Base-by-base conservation (phyloP, 2,797 vertebrate species). In the Artibeus lituratus region DNA sequence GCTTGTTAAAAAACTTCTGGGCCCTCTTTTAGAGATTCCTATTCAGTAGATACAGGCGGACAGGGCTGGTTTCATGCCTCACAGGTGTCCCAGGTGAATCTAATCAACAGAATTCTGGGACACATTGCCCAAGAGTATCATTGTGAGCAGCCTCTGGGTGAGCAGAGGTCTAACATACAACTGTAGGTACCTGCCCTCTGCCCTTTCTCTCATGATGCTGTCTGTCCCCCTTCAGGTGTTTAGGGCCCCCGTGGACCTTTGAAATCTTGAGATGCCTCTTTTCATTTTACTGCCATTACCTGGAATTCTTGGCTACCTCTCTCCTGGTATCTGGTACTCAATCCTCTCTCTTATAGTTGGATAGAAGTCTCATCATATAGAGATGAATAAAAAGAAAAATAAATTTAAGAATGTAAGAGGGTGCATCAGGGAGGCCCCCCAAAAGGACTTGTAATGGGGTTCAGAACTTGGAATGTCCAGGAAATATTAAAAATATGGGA, bases 41-140 rank as follows among this genome's bases (percentile, higher is more conserved):
- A 39, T 12, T 55, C 18, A 4, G 35, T 3, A 57, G 32, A 9
- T 19, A 32, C 0, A 10, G 32, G 15, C 0, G 1, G 35, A 22
- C 19, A 32, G 26, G n/a, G 26, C 0, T 44, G 39, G 26, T 9
- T 35, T 44, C 37, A 32, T 7, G 4, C 32, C 55, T 51, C 37
- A 24, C 3, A 22, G 21, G 21, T 35, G 21, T 19, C 7, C n/a
- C 32, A 74, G 76, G 47, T 6, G 7, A 90, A 37, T 83, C 32
- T 78, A 18, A 29, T 11, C 53, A 77, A 53, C 44, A 69, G 49
- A 32, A 53, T 2, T 69, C 65, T 78, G 67, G 21, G 10, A 47
- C 49, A 24, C 2, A 0, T 39, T 14, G n/a, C 8, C 47, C 29
- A 5, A 35, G 4, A 49, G 10, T 39, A 10, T 18, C 15, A 53